A percentile compares a stretch with the other conserved stretches of the same genome.
phyloP scores from a whole-genome alignment of 1,140 invertebrate genomes.

The Zophobas atratus region DNA sequence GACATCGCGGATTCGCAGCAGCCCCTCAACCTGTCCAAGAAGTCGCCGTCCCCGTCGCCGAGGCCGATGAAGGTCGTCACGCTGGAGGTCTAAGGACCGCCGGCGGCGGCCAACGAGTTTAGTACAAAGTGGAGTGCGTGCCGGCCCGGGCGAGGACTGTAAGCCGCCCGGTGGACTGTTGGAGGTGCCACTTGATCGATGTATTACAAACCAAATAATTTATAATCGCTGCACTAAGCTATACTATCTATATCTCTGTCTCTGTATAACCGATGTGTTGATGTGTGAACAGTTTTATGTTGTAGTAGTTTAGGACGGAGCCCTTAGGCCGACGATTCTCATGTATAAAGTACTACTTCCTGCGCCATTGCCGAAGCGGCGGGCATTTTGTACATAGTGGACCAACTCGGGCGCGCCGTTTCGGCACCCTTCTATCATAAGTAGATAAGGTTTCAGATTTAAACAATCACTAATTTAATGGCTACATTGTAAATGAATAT shows the following conservation, averaged over 20 bases:
- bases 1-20: constrained; percentile 86
- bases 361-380: constrained; percentile 61
- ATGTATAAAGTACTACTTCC: constrained; percentile 61
- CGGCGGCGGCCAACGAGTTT: constrained; percentile 49
- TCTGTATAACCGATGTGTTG: constrained; percentile 50
- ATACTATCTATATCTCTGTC: constrained; percentile 60
- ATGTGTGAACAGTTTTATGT: constrained; percentile 52
- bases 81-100: constrained; percentile 71
- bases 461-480: constrained; percentile 68
- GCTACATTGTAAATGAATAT: constrained; percentile 63
- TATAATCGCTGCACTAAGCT: constrained; percentile 66
- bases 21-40: constrained; percentile 90
- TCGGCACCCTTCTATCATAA: constrained; percentile 39
- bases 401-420: constrained; percentile 60
- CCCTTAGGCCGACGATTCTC: constrained; percentile 23
- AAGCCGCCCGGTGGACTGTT: constrained; percentile 50
- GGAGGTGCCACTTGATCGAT: constrained; percentile 69
- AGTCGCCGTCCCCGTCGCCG: constrained; percentile 85
- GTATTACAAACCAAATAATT: constrained; percentile 79
- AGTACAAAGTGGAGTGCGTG: constrained; percentile 65
- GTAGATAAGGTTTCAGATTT: constrained; percentile 61
- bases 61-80: constrained; percentile 73
- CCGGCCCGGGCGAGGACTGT: constrained; percentile 26
- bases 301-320: constrained; percentile 49
- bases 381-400: constrained; percentile 66